phyloP scores from a whole-genome alignment of 1,140 invertebrate species.

The Rhopalosiphum padi region DNA sequence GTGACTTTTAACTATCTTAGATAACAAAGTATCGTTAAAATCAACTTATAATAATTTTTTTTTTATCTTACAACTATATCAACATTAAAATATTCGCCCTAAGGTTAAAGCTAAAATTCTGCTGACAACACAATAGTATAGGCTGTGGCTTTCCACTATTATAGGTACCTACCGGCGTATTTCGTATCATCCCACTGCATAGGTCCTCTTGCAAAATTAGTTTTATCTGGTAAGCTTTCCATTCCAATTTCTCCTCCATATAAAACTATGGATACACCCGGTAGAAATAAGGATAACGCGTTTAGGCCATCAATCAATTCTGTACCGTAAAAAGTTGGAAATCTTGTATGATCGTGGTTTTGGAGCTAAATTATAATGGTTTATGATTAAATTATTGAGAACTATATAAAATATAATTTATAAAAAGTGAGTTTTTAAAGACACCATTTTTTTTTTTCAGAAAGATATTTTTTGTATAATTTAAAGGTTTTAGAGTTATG shows the following conservation, averaged over 20 bases:
- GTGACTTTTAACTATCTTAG: neutral
- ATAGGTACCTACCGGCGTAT: conserved; percentile 65
- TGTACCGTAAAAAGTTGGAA: neutral
- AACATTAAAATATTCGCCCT: too few relatives aligned
- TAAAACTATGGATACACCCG: conserved; percentile 77
- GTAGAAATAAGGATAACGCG: conserved; percentile 68
- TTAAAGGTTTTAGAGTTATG: too few relatives aligned
- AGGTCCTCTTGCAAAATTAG: conserved; percentile 72
- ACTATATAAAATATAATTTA: neutral
- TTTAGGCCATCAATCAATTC: neutral
- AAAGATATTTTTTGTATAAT: too few relatives aligned
- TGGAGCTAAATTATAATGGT: neutral
- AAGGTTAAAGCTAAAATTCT: too few relatives aligned
- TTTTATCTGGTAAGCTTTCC: conserved; percentile 67
- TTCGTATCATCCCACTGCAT: conserved; percentile 74
- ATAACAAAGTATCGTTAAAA: neutral
- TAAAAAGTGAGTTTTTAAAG: accelerated
- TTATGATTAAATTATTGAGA: neutral
- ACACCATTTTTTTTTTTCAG: neutral
- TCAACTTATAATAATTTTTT: neutral
- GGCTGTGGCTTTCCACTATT: too few relatives aligned
- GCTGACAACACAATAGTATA: too few relatives aligned
- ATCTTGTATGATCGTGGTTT: neutral
- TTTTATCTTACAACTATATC: neutral
- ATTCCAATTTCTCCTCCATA: conserved; percentile 83